A percentile compares a stretch with the other conserved stretches of the same genome.
These are phyloP conservation scores for Phrynocephalus forsythii DNA, from an alignment of 2,797 vertebrate species.

Conservation along the genomic window DNA sequence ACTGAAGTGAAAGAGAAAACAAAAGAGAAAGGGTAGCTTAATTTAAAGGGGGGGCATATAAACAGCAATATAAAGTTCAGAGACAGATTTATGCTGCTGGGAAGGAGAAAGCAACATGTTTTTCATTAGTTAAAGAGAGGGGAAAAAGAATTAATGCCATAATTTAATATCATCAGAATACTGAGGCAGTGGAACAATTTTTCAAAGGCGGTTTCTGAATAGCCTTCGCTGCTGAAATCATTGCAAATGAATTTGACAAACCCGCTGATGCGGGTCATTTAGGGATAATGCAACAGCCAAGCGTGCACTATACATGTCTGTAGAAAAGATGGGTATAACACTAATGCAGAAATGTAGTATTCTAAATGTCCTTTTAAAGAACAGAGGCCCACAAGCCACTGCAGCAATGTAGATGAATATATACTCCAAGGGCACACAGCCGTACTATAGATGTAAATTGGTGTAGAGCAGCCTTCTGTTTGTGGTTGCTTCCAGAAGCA, in stretches of 20 bases:
- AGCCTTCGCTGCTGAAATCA: neutral
- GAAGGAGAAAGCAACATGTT: neutral
- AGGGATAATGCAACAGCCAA: slow-evolving; percentile 19
- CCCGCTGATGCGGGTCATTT: slow-evolving; percentile 18
- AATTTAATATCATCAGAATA: neutral
- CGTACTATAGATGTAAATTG: neutral
- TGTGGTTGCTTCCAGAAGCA: neutral
- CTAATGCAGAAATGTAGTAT: neutral
- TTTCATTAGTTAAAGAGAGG: slow-evolving; percentile 32
- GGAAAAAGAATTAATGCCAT: slow-evolving; percentile 16
- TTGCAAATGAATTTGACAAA: slow-evolving; percentile 10
- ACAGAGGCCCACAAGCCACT: slow-evolving; percentile 5
- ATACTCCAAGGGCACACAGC: too few relatives aligned
- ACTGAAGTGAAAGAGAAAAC: slow-evolving; percentile 16
- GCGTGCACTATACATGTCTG: neutral
- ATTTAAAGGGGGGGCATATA: neutral
- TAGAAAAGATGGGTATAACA: neutral
- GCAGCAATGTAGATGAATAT: neutral
- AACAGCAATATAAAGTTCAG: neutral
- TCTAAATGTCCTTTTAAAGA: neutral
- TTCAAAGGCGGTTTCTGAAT: slow-evolving; percentile 22
- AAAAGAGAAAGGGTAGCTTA: slow-evolving; percentile 23
- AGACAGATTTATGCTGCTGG: slow-evolving; percentile 12
- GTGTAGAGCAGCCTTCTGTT: neutral
- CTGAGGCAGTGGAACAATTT: slow-evolving; percentile 19